Conservation (phyloP, 2,797 vertebrate species). For the Megaceryle alcyon region DNA sequence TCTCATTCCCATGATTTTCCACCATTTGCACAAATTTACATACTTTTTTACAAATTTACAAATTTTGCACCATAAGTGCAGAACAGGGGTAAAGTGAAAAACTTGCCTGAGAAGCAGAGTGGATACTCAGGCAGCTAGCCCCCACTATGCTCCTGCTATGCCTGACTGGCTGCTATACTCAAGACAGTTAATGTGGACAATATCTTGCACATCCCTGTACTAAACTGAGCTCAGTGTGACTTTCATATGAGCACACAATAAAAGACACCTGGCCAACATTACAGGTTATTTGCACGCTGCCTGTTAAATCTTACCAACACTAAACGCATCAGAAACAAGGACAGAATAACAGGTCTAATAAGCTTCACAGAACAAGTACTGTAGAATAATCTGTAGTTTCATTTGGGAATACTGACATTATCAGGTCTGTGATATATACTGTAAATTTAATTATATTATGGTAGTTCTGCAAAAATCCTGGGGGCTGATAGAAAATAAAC, state of each 20-base stretch:
- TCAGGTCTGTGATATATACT: not conserved
- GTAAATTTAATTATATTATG: not conserved
- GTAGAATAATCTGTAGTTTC: not conserved
- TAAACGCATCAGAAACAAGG: not conserved
- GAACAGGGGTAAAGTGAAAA: not conserved
- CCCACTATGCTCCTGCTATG: not conserved
- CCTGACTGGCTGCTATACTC: not conserved
- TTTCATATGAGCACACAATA: not conserved
- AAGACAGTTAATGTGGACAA: fast-evolving
- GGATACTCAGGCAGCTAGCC: not conserved
- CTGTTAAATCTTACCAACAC: not conserved
- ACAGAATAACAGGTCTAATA: not conserved
- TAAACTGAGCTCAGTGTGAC: not conserved
- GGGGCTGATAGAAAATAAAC: not conserved
- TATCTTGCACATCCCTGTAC: not conserved
- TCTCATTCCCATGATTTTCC: not conserved
- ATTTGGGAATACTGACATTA: not conserved
- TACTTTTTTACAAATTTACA: not conserved
- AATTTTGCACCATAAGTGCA: not conserved
- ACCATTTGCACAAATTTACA: not conserved
- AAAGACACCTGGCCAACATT: not conserved
- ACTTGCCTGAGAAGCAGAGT: not conserved
- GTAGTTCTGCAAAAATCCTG: not conserved
- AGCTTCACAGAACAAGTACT: not conserved
- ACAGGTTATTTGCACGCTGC: not conserved